Conservation (phyloP, 1,140 invertebrate species). For the Panagrolaimus sp. region DNA sequence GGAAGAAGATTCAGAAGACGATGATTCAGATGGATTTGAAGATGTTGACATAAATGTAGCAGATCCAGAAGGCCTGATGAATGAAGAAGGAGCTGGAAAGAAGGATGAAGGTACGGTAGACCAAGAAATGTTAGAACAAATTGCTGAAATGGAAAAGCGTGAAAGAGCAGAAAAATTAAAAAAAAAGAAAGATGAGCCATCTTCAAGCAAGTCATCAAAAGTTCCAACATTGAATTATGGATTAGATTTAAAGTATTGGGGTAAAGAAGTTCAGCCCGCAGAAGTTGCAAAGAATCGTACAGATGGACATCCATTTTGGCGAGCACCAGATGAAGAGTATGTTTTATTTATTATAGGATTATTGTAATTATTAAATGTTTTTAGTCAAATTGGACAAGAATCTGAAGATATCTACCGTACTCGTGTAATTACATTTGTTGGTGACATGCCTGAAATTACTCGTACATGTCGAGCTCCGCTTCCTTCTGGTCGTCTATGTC, state of each 20-base stretch:
- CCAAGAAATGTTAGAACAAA: background rate
- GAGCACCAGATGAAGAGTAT: slow-evolving; percentile 25
- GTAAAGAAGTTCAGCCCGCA: slow-evolving; percentile 44
- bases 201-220: background rate
- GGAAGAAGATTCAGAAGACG: background rate
- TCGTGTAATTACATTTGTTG: slow-evolving; percentile 43
- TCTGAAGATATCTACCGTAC: slow-evolving; percentile 26
- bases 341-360: background rate
- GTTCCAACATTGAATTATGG: slow-evolving; percentile 36
- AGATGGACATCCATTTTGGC: slow-evolving; percentile 49
- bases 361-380: too few species aligned
- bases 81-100: background rate
- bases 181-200: too few species aligned
- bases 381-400: slow-evolving; percentile 18
- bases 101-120: background rate
- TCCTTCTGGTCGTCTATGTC: slow-evolving; percentile 37
- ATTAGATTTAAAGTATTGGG: slow-evolving; percentile 51
- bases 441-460: slow-evolving; percentile 27
- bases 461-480: slow-evolving; percentile 35
- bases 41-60: slow-evolving; percentile 1
- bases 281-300: slow-evolving; percentile 24
- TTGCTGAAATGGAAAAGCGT: background rate
- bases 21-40: background rate
- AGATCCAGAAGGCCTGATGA: background rate
- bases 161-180: background rate